Evolutionary conservation across 2,797 vertebrate genomes (phyloP), one percentile per base, ranked within the genome.

Genomic region (Eidolon dupreanum): DNA sequence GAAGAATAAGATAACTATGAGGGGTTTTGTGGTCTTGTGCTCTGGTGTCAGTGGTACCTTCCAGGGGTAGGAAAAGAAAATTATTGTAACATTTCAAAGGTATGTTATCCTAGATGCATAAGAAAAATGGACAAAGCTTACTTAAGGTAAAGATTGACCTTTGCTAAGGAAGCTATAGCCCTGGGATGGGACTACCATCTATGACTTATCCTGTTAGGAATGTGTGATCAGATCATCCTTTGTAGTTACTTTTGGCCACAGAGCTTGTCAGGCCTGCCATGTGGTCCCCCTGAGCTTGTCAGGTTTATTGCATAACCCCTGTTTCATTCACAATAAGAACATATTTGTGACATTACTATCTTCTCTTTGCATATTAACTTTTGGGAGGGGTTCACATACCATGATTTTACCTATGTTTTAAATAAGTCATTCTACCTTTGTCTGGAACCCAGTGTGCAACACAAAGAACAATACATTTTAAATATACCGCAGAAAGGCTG

Each of bases 321-420:
- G 36, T 65, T 49, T 26, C 0, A 0, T 3, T 43, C 59, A 33
- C 43, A 49, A 9, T 6, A 77, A 63, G 55, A 65, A n/a, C 65
- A 46, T 59, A 77, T 20, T 65, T 78, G 10, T 22, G n/a, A 73
- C 15, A 57, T 16, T 61, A 13, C 65, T 87, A 55, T 53, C 31
- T 93, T 81, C 65, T 82, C 2, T 85, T 89, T 94, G 68, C 19
- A 36, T 43, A 19, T 68, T 93, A 43, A 81, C 66, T 77, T 96
- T 90, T 73, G 57, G 57, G 33, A 78, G 43, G 61, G 26, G 24
- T 66, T 94, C 46, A 70, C 5, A 0, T 46, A 10, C 78, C 63
- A 63, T 70, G 63, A 68, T 70, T 74, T 79, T 13, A 61, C 24
- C 41, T 74, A 2, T 65, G 55, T 61, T 92, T 84, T 79, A 88